Evolutionary conservation across 2,888 invertebrate species (phyloP), one percentile per base, ranked within the genome.

Genomic region (Tholera decimalis): DNA sequence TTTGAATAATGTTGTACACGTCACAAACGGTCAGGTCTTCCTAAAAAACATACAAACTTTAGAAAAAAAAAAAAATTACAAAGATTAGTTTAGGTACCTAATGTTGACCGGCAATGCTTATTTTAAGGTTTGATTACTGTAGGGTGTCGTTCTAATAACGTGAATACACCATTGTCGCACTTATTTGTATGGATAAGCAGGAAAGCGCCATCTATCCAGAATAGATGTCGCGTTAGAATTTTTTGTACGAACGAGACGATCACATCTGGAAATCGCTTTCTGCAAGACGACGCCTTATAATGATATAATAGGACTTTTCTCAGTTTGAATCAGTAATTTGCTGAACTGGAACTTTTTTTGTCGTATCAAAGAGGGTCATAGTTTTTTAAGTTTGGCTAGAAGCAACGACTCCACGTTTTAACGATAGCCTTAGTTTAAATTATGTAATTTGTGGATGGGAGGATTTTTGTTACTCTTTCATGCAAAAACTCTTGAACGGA

Each of bases 1-100:
- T 82, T 55, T 88, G 77, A 41, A 94, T 93, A 53, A 94, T 94
- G 56, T 91, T 90, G 60, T 89, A 83, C 7, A 93, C 90, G 61
- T 93, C 90, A 28, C 76, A 77, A 5, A 87, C 83, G n/a, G 77
- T 89, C 1, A 94, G 67, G 43, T 94, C 94, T 75, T 94, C 94
- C 94, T 94, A 73, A 46, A 85, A n/a, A 85, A 69, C 33, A 39
- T 41, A 60, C 5, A 46, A 39, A 9, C 3, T 18, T 18, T 7
- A 35, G 18, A n/a, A n/a, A n/a, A n/a, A n/a, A n/a, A n/a, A n/a
- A n/a, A n/a, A n/a, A n/a, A n/a, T n/a, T n/a, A n/a, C n/a, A n/a
- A n/a, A n/a, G n/a, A n/a, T n/a, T n/a, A n/a, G n/a, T n/a, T n/a
- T n/a, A n/a, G n/a, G n/a, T n/a, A n/a, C 30, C 11, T 30, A 35